Evolutionary conservation across 2,888 invertebrate species (phyloP), one percentile per base, ranked within the genome.

Genomic region (Drosophila colorata): DNA sequence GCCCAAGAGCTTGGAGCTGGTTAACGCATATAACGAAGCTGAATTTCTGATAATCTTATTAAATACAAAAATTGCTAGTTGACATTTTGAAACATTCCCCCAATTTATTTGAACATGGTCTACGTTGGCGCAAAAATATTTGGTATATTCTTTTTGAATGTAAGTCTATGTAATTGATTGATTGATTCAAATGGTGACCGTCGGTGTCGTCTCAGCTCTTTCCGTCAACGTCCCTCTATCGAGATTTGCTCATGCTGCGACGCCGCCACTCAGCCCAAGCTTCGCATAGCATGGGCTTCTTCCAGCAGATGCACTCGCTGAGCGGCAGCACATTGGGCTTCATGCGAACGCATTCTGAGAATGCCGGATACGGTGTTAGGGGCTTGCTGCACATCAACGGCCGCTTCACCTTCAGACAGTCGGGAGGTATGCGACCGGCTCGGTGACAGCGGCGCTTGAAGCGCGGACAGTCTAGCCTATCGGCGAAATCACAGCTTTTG

Each of bases 281-380:
- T 16, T 88, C 89, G 14, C 85, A 85, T 3, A 88, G 44, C 76
- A 78, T 69, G 0, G 85, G 85, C 5, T 46, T 66, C 6, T 40
- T 52, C 64, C 71, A 66, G 47, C 85, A 85, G 6, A 56, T 13
- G 46, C 85, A 88, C 38, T 85, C 89, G 8, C 73, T 76, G 0
- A 61, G n/a, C 0, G 75, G 76, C 35, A 37, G 4, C 0, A 72
- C 71, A 0, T 25, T 49, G 0, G 66, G 55, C 5, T 46, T 60
- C 43, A 65, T 35, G 0, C 74, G 75, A 0, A 11, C 4, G 46
- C 85, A 85, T 16, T 85, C 85, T 0, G 85, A 85, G 37, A 73
- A 85, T 0, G 85, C 72, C 0, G 85, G 85, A n/a, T 88, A 85
- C 0, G 85, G 85, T 0, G 85, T 73, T 23, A 74, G 18, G 0